These are phyloP conservation scores for Erynnis tages DNA, from an alignment of 2,888 invertebrate species.

Conservation along the genomic window DNA sequence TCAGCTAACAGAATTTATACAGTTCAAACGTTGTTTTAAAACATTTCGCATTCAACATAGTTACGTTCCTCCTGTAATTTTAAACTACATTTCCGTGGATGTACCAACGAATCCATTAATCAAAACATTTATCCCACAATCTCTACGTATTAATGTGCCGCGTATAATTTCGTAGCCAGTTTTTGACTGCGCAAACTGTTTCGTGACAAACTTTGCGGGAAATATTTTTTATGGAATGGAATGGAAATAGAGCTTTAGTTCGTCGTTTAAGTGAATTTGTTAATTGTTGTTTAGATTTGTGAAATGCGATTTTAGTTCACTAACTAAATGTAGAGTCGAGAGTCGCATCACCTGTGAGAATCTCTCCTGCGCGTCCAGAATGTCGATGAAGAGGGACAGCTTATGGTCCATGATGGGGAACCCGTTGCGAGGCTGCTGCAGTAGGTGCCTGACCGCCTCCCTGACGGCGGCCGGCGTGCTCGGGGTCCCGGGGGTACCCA, in stretches of 20 bases:
- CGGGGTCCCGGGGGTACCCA: conserved; percentile 69
- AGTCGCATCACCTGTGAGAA: conserved; percentile 85
- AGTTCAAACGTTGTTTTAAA: conserved; percentile 17
- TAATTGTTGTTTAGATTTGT: conserved; percentile 1
- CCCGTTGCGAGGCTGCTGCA: conserved; percentile 86
- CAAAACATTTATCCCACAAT: conserved; percentile 3
- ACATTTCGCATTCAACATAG: conserved; percentile 10
- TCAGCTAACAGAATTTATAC: conserved; percentile 11
- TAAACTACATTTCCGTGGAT: conserved; percentile 2
- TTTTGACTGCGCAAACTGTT: conserved; percentile 12
- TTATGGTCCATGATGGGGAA: conserved; percentile 90
- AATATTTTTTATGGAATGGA: not conserved
- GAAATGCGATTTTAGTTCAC: not conserved
- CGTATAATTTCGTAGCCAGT: conserved; percentile 5
- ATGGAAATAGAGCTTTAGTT: not conserved
- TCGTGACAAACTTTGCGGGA: not conserved
- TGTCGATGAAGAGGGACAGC: conserved; percentile 89
- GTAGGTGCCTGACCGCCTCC: conserved; percentile 85
- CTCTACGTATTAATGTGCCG: conserved; percentile 3
- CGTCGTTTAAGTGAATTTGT: not conserved
- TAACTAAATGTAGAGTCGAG: not conserved
- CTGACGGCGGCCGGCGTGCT: conserved; percentile 84
- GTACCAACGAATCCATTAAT: conserved; percentile 11
- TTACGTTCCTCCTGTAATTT: not conserved
- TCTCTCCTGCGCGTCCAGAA: conserved; percentile 90